Conservation (phyloP, 2,113 vertebrate genomes). For the Oreotrochilus melanogaster region DNA sequence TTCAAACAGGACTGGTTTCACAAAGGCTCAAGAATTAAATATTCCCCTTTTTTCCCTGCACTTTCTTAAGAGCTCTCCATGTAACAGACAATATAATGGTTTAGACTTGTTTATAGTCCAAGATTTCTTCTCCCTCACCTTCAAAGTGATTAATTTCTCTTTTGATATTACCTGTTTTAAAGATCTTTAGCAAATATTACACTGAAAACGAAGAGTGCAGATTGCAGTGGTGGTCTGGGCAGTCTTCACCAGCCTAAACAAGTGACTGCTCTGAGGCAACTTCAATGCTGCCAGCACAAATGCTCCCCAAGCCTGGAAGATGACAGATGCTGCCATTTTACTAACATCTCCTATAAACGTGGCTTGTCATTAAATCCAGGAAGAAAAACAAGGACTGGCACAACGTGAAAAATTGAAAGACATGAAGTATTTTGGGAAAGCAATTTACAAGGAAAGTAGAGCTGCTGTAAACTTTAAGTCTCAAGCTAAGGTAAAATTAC, state of each 20-base stretch:
- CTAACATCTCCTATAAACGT: constrained; percentile 1
- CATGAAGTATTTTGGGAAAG: not conserved
- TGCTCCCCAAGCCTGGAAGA: not conserved
- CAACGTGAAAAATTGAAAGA: not conserved
- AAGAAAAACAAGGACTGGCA: constrained; percentile 41
- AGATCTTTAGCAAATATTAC: not conserved
- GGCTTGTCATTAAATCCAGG: constrained; percentile 28
- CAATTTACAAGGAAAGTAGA: not conserved
- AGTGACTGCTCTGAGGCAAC: not conserved
- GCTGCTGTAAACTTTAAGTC: not conserved
- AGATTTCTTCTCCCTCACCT: not conserved
- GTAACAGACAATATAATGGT: not conserved
- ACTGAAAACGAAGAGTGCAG: not conserved
- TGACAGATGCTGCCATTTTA: constrained; percentile 56
- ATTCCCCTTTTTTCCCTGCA: not conserved
- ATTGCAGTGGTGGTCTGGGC: not conserved
- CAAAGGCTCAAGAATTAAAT: not conserved
- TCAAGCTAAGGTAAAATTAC: not conserved
- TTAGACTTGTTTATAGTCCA: not conserved
- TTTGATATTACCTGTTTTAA: not conserved
- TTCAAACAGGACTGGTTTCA: not conserved
- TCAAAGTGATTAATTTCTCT: not conserved
- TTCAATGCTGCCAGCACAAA: constrained; percentile 13
- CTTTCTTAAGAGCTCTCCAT: not conserved
- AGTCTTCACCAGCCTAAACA: constrained; percentile 29